phyloP scores from a whole-genome alignment of 2,797 vertebrate species.

The Acanthis flammea region DNA sequence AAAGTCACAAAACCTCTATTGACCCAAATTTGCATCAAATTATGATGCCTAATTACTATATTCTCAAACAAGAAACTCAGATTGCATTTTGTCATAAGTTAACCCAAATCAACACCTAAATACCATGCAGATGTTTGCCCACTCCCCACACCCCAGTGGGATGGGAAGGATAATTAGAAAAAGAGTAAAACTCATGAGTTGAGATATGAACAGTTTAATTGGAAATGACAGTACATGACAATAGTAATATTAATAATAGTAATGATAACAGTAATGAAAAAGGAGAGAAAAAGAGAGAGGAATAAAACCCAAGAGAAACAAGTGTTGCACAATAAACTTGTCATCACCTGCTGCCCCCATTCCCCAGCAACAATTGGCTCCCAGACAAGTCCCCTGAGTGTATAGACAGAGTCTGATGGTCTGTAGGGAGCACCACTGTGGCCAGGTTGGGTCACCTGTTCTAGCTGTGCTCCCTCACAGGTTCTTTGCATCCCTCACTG shows the following conservation, averaged over 20 bases:
- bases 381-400: background rate
- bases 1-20: background rate
- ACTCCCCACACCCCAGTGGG: background rate
- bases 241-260: background rate
- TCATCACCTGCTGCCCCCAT: rapidly evolving
- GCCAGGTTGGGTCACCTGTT: background rate
- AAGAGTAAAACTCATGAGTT: background rate
- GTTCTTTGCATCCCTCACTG: background rate
- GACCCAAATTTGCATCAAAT: background rate
- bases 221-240: background rate
- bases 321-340: background rate
- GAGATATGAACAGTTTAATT: background rate
- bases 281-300: background rate
- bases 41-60: background rate
- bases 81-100: background rate
- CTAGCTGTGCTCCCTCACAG: background rate
- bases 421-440: background rate
- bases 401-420: background rate
- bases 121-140: background rate
- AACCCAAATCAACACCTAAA: background rate
- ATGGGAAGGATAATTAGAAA: background rate
- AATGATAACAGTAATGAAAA: background rate
- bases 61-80: background rate
- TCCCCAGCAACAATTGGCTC: background rate
- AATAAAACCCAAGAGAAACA: background rate